These are phyloP conservation scores for Neodon shergylaensis DNA, from an alignment of 2,113 vertebrate genomes.

Conservation along the genomic window DNA sequence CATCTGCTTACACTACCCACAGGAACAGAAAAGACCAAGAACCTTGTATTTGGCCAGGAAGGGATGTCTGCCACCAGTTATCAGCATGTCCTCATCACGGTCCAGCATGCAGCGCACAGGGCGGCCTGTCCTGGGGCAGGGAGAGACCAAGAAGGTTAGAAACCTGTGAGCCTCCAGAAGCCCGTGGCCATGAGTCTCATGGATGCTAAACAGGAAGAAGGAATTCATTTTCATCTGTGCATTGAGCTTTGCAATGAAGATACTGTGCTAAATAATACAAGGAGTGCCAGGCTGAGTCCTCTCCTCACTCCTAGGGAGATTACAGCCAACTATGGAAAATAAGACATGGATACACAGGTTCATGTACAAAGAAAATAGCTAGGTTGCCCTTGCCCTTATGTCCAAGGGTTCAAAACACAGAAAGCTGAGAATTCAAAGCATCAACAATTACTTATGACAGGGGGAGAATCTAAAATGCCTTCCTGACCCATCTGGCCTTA, in stretches of 20 bases:
- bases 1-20: not conserved
- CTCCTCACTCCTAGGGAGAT: not conserved
- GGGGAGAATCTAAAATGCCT: not conserved
- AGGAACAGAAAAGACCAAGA: constrained; percentile 1
- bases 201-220: not conserved
- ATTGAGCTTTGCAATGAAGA: not conserved
- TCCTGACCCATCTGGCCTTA: not conserved
- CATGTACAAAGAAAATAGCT: not conserved
- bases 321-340: not conserved
- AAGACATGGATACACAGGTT: rapidly evolving
- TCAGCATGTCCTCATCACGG: constrained; percentile 96
- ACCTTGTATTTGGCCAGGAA: constrained; percentile 96
- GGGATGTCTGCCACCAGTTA: constrained; percentile 95
- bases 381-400: not conserved
- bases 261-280: not conserved
- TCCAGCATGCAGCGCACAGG: constrained; percentile 97
- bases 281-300: not conserved
- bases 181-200: not conserved
- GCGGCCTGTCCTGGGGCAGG: constrained; percentile 85
- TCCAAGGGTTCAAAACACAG: not conserved
- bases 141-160: not conserved
- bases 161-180: not conserved
- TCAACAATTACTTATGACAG: not conserved
- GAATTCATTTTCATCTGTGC: not conserved
- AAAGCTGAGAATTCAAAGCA: constrained; percentile 2